Conservation (phyloP, 2,113 vertebrate species). For the Chaetodon trifascialis region DNA sequence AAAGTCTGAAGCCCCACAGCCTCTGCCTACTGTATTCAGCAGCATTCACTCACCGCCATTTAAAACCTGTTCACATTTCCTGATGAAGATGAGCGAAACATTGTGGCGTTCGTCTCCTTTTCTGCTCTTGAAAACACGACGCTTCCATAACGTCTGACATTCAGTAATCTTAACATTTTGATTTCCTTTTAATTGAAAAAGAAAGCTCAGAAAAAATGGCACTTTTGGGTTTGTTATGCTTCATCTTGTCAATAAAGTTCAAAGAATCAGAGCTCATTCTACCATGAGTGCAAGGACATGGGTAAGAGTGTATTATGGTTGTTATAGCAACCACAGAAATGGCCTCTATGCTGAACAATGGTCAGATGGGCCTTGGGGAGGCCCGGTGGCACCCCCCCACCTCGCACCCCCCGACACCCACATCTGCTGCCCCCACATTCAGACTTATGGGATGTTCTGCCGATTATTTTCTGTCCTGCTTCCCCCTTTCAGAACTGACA, state of each 20-base stretch:
- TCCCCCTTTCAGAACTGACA: constrained; percentile 76
- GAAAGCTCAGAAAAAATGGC: not conserved
- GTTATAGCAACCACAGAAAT: constrained; percentile 94
- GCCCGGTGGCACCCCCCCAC: constrained; percentile 77
- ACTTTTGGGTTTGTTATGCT: constrained; percentile 20
- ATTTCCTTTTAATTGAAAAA: constrained; percentile 13
- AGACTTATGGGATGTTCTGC: constrained; percentile 89
- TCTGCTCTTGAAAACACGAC: not conserved
- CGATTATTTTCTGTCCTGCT: constrained; percentile 82
- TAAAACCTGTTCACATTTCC: not conserved
- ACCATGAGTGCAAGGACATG: constrained; percentile 88
- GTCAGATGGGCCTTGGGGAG: constrained; percentile 85
- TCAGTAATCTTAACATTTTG: constrained; percentile 14
- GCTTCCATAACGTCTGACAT: not conserved
- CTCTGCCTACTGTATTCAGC: constrained; percentile 48
- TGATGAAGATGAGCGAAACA: not conserved
- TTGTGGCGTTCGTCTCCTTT: not conserved
- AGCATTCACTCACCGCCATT: not conserved
- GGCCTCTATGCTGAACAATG: constrained; percentile 88
- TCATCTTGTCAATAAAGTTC: constrained; percentile 78
- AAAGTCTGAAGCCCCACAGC: constrained; percentile 46
- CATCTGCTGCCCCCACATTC: constrained; percentile 94
- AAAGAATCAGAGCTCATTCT: constrained; percentile 79
- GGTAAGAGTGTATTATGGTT: constrained; percentile 90
- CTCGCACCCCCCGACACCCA: constrained; percentile 86